Percentiles rank a stretch among this genome's conserved stretches.
These are phyloP conservation scores for Orthosia incerta DNA, from an alignment of 2,888 invertebrate species.

Conservation along the genomic window DNA sequence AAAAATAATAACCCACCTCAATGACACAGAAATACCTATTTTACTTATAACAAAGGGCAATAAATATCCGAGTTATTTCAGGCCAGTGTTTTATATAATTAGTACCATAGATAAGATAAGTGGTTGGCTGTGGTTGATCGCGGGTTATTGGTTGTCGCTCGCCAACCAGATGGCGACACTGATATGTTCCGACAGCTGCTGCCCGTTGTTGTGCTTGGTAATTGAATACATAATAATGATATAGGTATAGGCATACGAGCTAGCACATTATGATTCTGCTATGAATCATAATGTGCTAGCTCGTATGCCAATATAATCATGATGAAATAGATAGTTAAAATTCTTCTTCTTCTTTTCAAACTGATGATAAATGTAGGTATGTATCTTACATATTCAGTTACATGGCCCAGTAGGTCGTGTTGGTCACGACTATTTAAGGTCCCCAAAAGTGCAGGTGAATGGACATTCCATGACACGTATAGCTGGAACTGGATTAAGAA, in stretches of 20 bases:
- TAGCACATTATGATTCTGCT: too few species aligned
- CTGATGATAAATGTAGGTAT: too few species aligned
- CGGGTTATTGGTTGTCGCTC: conserved; percentile 36
- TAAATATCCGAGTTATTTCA: conserved; percentile 58
- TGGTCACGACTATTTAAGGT: too few species aligned
- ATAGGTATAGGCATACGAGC: conserved; percentile 3
- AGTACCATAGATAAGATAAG: conserved; percentile 45
- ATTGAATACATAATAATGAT: conserved; percentile 36
- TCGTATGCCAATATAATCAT: too few species aligned
- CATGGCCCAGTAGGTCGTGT: too few species aligned
- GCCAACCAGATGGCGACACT: conserved; percentile 41
- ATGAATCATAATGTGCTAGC: too few species aligned
- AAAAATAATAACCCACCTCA: not conserved
- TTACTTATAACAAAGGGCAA: conserved; percentile 37
- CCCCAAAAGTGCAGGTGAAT: too few species aligned
- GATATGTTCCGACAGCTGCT: conserved; percentile 35
- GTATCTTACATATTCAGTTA: too few species aligned
- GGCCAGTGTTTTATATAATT: conserved; percentile 48
- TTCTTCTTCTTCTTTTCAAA: too few species aligned
- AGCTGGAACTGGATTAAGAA: too few species aligned
- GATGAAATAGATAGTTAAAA: too few species aligned
- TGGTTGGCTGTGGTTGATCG: conserved; percentile 50
- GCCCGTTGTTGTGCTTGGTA: conserved; percentile 25
- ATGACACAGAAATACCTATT: conserved; percentile 28
- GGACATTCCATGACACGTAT: too few species aligned